Conservation (phyloP, 2,888 invertebrate species). For the Sialis fuliginosa region DNA sequence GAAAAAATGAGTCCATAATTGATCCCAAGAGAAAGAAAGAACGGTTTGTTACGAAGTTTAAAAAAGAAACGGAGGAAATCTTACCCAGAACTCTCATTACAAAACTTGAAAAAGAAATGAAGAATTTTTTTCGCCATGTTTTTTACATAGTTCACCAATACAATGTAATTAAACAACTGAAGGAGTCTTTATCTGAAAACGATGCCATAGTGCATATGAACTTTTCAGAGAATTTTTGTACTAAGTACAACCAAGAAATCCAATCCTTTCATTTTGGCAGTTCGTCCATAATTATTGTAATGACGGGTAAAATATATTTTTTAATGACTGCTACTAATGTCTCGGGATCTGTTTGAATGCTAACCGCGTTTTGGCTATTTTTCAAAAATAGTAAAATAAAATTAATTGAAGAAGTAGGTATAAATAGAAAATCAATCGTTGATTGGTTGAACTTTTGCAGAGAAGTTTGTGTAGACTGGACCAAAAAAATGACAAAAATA, state of each 20-base stretch:
- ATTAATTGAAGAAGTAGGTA: too few species aligned
- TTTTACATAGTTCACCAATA: constrained; percentile 9
- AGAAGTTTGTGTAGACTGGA: too few species aligned
- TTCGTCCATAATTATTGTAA: too few species aligned
- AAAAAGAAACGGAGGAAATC: background rate
- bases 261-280: constrained; percentile 9
- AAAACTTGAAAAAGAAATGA: constrained; percentile 4
- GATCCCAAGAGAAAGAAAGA: constrained; percentile 14
- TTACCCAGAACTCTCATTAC: background rate
- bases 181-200: constrained; percentile 7
- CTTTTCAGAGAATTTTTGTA: constrained; percentile 5
- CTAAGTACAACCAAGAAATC: constrained; percentile 8
- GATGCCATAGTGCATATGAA: constrained; percentile 9
- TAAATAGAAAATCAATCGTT: too few species aligned
- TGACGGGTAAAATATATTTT: too few species aligned
- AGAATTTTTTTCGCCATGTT: constrained; percentile 6
- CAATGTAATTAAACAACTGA: constrained; percentile 6
- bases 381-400: too few species aligned
- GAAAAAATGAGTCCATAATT: background rate
- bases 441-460: too few species aligned
- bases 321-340: too few species aligned
- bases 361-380: too few species aligned
- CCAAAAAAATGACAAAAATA: too few species aligned
- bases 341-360: too few species aligned
- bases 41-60: background rate